Conservation (phyloP, 2,888 invertebrate genomes). For the Drosophila recens region DNA sequence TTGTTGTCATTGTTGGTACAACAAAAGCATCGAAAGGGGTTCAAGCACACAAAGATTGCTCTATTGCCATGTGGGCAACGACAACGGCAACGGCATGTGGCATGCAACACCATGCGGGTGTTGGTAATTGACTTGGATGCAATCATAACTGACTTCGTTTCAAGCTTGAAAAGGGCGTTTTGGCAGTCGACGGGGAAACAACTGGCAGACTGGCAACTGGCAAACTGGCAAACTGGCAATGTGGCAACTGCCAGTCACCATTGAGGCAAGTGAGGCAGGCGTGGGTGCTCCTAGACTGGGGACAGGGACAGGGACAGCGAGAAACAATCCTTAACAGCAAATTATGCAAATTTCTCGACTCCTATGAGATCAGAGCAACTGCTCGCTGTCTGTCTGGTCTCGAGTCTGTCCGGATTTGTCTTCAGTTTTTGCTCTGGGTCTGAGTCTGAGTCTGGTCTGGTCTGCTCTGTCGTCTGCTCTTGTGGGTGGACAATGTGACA, state of each 20-base stretch:
- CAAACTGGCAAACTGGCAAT: conserved; percentile 31
- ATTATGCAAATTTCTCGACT: conserved; percentile 71
- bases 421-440: background rate
- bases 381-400: conserved; percentile 33
- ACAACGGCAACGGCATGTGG: conserved; percentile 40
- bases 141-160: conserved; percentile 56
- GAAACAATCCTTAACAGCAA: conserved; percentile 66
- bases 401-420: conserved; percentile 11
- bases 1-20: conserved; percentile 76
- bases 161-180: conserved; percentile 46
- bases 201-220: conserved; percentile 23
- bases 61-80: conserved; percentile 51
- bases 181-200: conserved; percentile 39
- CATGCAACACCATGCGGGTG: conserved; percentile 67
- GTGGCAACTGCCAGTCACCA: conserved; percentile 51
- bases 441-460: conserved; percentile 26
- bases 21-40: conserved; percentile 52
- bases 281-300: conserved; percentile 65
- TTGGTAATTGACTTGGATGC: conserved; percentile 60
- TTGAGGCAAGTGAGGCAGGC: conserved; percentile 39
- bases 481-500: conserved; percentile 81
- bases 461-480: conserved; percentile 70
- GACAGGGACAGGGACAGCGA: conserved; percentile 28
- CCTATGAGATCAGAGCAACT: conserved; percentile 58
- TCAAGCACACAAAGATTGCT: conserved; percentile 20